Evolutionary conservation across 2,113 vertebrate genomes (phyloP).

Genomic region (Xenopus laevis): DNA sequence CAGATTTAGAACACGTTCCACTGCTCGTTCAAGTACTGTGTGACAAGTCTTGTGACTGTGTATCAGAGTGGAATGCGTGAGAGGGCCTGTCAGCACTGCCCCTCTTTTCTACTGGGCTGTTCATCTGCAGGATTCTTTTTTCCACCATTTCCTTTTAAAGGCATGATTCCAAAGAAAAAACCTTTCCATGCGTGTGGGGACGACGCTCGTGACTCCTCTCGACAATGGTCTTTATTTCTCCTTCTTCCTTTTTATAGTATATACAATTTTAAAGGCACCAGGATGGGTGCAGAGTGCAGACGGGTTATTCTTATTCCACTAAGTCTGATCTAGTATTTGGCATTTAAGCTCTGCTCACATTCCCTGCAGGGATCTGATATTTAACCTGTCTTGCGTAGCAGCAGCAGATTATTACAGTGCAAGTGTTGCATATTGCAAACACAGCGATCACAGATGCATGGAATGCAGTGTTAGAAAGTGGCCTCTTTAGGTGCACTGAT

Average conservation of each 20-base stretch:
- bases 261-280: background rate
- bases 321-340: no score
- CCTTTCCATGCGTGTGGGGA: constrained; percentile 18
- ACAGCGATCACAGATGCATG: no score
- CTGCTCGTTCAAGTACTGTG: constrained; percentile 52
- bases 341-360: no score
- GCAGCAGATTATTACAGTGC: no score
- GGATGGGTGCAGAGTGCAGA: no score
- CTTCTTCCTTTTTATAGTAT: constrained; percentile 4
- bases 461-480: no score
- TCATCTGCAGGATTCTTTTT: constrained; percentile 40
- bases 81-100: constrained; percentile 37
- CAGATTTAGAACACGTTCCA: constrained; percentile 48
- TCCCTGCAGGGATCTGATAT: no score
- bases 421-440: no score
- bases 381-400: no score
- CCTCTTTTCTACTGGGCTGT: constrained; percentile 33
- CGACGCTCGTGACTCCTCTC: constrained; percentile 3
- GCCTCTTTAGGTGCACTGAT: no score
- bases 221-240: no score
- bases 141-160: constrained; percentile 27
- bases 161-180: constrained; percentile 30
- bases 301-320: no score
- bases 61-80: constrained; percentile 44
- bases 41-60: constrained; percentile 49